These are phyloP conservation scores for Dromiciops gliroides DNA, from an alignment of 2,113 vertebrate species.

Conservation along the genomic window DNA sequence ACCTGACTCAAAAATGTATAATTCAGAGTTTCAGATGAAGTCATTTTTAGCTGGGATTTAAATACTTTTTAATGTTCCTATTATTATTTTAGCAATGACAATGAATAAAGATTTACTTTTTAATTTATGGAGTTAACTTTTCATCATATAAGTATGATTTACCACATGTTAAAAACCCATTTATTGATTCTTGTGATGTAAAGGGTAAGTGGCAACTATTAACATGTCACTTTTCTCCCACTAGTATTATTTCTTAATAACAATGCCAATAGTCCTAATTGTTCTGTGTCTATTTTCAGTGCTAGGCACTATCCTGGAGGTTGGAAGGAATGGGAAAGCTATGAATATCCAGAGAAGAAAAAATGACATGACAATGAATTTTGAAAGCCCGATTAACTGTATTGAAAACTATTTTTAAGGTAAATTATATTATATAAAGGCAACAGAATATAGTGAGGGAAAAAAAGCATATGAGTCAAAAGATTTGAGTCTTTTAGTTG, in stretches of 20 bases:
- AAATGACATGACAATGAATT: slow-evolving; percentile 71
- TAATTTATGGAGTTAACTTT: background rate
- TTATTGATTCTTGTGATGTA: background rate
- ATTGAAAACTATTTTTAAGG: background rate
- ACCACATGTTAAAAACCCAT: background rate
- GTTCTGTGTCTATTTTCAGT: slow-evolving; percentile 82
- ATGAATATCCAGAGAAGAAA: slow-evolving; percentile 85
- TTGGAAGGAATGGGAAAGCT: slow-evolving; percentile 92
- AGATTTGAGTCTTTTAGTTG: background rate
- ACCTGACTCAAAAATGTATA: background rate
- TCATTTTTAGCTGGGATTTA: slow-evolving; percentile 21
- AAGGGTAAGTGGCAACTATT: background rate
- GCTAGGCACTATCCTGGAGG: slow-evolving; percentile 91
- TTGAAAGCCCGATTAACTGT: slow-evolving; percentile 24
- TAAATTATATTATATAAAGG: slow-evolving; percentile 9
- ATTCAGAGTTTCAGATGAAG: slow-evolving; percentile 1
- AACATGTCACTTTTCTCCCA: background rate
- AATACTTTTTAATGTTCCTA: slow-evolving; percentile 17
- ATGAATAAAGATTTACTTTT: background rate
- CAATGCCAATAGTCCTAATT: background rate
- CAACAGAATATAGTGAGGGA: background rate
- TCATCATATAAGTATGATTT: background rate
- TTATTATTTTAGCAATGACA: slow-evolving; percentile 10
- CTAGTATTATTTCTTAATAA: background rate
- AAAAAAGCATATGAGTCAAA: slow-evolving; percentile 34